Conservation (phyloP, 2,797 vertebrate species). For the Crax fasciolata region DNA sequence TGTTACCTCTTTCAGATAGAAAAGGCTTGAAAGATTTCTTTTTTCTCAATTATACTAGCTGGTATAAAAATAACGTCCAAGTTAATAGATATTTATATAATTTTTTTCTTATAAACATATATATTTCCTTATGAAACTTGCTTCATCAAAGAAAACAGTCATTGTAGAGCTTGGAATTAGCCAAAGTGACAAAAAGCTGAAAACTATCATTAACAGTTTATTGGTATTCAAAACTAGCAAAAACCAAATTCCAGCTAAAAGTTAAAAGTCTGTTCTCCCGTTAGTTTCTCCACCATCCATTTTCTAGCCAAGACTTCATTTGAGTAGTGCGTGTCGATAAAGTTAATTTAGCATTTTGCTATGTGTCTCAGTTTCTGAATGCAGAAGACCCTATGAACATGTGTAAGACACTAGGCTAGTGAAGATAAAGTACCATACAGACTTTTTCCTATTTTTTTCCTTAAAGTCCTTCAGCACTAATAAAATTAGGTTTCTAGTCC, state of each 20-base stretch:
- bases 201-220: background rate
- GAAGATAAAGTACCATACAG: accelerated
- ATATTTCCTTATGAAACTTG: background rate
- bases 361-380: background rate
- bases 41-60: background rate
- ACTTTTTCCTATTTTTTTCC: background rate
- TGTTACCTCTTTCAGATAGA: background rate
- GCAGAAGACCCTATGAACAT: background rate
- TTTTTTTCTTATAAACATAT: background rate
- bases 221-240: background rate
- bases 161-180: background rate
- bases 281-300: background rate
- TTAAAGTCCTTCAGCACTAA: background rate
- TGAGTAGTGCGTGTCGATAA: background rate
- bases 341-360: background rate
- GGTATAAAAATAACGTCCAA: background rate
- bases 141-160: background rate
- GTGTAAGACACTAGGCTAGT: background rate
- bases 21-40: background rate
- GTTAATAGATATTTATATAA: background rate
- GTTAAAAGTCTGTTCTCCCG: background rate
- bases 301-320: background rate
- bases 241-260: background rate
- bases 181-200: background rate
- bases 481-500: background rate